Evolutionary conservation across 2,888 invertebrate species (phyloP).

Genomic region (Hypena proboscidalis): DNA sequence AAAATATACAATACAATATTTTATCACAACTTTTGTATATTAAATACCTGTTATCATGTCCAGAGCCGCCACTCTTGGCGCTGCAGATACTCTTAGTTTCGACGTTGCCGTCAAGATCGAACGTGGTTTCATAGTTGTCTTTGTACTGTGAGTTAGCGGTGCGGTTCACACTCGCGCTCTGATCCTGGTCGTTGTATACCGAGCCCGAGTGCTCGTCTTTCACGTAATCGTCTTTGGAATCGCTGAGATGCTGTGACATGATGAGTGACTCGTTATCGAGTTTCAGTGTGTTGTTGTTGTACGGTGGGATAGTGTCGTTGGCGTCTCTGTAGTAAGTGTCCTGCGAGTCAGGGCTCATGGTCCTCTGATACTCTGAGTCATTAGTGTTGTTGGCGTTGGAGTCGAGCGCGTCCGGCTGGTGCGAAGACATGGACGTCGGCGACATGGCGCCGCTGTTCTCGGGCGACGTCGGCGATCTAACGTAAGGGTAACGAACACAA

Average conservation of each 20-base stretch:
- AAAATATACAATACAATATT: too few relatives aligned
- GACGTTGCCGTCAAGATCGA: slow-evolving; percentile 96
- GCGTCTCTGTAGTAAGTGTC: slow-evolving; percentile 86
- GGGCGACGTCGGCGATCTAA: slow-evolving; percentile 80
- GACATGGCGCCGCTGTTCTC: slow-evolving; percentile 79
- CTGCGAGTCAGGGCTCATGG: slow-evolving; percentile 78
- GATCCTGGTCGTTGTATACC: slow-evolving; percentile 71
- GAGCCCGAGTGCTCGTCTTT: slow-evolving; percentile 71
- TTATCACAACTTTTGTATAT: too few relatives aligned
- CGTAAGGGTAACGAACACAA: slow-evolving; percentile 74
- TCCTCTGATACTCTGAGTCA: slow-evolving; percentile 66
- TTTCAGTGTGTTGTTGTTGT: slow-evolving; percentile 81
- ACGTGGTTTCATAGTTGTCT: slow-evolving; percentile 93
- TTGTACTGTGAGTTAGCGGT: slow-evolving; percentile 81
- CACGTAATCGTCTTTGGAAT: slow-evolving; percentile 72
- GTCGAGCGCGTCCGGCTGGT: slow-evolving; percentile 62
- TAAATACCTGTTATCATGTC: slow-evolving; percentile 92
- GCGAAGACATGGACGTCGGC: slow-evolving; percentile 68
- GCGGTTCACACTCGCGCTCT: slow-evolving; percentile 58
- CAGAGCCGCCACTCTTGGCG: slow-evolving; percentile 91
- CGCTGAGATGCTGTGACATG: slow-evolving; percentile 72
- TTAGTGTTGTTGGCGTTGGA: slow-evolving; percentile 64
- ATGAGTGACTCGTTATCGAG: slow-evolving; percentile 78
- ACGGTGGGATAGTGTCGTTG: slow-evolving; percentile 59
- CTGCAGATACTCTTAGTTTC: slow-evolving; percentile 96